Conservation (phyloP, 2,113 vertebrate species). For the Lagenorhynchus albirostris region DNA sequence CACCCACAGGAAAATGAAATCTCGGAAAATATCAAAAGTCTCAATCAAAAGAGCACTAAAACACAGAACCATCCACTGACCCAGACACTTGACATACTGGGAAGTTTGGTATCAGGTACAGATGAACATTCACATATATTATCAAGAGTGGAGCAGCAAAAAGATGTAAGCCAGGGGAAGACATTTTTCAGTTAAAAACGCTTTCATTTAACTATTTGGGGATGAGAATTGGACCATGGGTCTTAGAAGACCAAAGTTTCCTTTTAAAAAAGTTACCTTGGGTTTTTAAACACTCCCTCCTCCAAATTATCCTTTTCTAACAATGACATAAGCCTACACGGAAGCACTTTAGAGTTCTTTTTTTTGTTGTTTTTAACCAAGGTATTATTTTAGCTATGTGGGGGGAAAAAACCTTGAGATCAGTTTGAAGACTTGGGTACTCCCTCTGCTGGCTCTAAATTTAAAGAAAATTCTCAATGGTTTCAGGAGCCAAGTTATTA, state of each 20-base stretch:
- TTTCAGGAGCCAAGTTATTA: constrained; percentile 12
- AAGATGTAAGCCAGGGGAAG: background rate
- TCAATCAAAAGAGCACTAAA: background rate
- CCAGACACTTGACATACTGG: background rate
- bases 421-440: constrained; percentile 45
- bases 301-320: constrained; percentile 8
- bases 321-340: background rate
- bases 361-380: background rate
- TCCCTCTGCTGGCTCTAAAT: constrained; percentile 72
- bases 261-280: background rate
- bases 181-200: background rate
- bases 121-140: background rate
- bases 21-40: background rate
- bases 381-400: constrained; percentile 3
- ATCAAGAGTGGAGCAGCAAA: background rate
- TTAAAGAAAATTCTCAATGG: constrained; percentile 34
- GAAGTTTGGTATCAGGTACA: background rate
- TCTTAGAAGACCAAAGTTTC: background rate
- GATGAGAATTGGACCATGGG: background rate
- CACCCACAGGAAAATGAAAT: background rate
- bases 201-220: background rate
- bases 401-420: background rate
- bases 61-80: background rate
- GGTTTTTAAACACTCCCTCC: background rate
- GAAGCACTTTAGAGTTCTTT: background rate